Evolutionary conservation across 2,113 vertebrate genomes (phyloP), one percentile per base, ranked within the genome.

Genomic region (Paedocypris sp.): DNA sequence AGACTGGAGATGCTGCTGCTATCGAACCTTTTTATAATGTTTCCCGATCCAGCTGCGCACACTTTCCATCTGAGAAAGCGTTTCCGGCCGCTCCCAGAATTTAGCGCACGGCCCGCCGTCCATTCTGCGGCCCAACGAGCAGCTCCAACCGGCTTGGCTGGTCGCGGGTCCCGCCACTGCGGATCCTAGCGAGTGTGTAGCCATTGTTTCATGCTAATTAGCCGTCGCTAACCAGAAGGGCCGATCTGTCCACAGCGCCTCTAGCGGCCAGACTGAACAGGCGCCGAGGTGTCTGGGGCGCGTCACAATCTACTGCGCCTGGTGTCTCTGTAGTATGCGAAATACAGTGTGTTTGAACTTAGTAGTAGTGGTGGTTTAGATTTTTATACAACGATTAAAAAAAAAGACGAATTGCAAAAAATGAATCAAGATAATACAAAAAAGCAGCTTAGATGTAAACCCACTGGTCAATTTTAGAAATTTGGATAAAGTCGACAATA

Each of bases 11-110:
- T 18, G 9, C 12, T 16, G 19, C 3, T 4, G 51, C 36, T 63
- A 67, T 66, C 67, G 75, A 43, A 94, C 92, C 91, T 94, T 96
- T 81, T 90, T 93, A 84, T 92, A 93, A 78, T 93, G 88, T 79
- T 93, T 94, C 56, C 85, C 89, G 38, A 93, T 80, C 93, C 92
- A 96, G 64, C 84, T 83, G 22, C 92, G 87, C 71, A 90, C 85
- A 31, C 80, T 74, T 64, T 95, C 92, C 75, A 96, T 75, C 73
- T 93, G 91, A 28, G 87, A 80, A 62, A 88, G 80, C 6, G 88
- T 93, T 31, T 94, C 92, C 6, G 86, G 75, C 66, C 87, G 88
- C 77, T 96, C 93, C 89, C 91, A 93, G 61, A 88, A 91, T 79
- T 86, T 83, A 15, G 75, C 77, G n/a, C 87, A 85, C 3, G 90